Evolutionary conservation across 2,113 vertebrate genomes (phyloP).

Genomic region (Collichthys lucidus): DNA sequence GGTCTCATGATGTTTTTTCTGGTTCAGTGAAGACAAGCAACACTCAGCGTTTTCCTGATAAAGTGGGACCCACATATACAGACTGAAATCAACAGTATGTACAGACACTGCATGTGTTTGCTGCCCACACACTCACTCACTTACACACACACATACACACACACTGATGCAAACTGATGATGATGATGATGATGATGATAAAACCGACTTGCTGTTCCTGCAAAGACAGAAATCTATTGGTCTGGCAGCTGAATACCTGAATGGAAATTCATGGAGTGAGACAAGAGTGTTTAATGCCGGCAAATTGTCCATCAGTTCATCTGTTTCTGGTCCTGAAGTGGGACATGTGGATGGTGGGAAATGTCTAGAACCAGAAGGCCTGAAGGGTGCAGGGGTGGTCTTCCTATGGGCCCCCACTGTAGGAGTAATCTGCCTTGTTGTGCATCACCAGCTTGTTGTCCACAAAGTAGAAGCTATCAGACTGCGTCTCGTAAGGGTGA

Average conservation of each 20-base stretch:
- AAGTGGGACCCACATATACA: slow-evolving; percentile 53
- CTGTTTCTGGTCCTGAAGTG: slow-evolving; percentile 64
- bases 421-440: slow-evolving; percentile 99
- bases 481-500: slow-evolving; percentile 96
- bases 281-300: slow-evolving; percentile 43
- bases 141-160: slow-evolving; percentile 39
- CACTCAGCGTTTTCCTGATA: slow-evolving; percentile 10
- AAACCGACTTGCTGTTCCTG: slow-evolving; percentile 60
- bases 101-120: slow-evolving; percentile 71
- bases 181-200: slow-evolving; percentile 1
- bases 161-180: slow-evolving; percentile 41
- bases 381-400: slow-evolving; percentile 9
- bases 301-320: slow-evolving; percentile 66
- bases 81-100: slow-evolving; percentile 66
- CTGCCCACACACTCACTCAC: slow-evolving; percentile 61
- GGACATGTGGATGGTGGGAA: slow-evolving; percentile 40
- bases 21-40: slow-evolving; percentile 15
- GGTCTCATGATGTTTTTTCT: slow-evolving; percentile 18
- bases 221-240: slow-evolving; percentile 59
- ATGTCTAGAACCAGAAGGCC: slow-evolving; percentile 39
- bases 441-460: slow-evolving; percentile 99
- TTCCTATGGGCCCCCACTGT: slow-evolving; percentile 91
- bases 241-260: slow-evolving; percentile 53
- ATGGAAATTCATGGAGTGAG: slow-evolving; percentile 48
- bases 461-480: slow-evolving; percentile 99